A percentile compares a stretch with the other conserved stretches of the same genome.
Evolutionary conservation across 2,888 invertebrate genomes (phyloP).

Genomic region (Azorinus chamasolen): DNA sequence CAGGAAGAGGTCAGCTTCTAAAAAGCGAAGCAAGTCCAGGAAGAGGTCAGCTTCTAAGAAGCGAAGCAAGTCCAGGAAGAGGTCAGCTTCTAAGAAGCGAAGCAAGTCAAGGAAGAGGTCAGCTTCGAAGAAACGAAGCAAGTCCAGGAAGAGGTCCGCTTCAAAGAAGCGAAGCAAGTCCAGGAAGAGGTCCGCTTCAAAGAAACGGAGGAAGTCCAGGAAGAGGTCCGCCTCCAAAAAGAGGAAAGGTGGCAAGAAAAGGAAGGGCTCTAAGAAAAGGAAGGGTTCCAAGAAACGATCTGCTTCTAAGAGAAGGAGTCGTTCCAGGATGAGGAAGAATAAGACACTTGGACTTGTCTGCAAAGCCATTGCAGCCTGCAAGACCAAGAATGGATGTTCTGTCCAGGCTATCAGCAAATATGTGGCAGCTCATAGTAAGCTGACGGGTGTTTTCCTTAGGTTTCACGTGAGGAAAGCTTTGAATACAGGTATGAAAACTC

Average conservation of each 20-base stretch:
- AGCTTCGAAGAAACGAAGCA: conserved; percentile 46
- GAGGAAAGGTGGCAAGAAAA: conserved; percentile 27
- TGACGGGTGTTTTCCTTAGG: conserved; percentile 42
- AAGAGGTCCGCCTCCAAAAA: conserved; percentile 42
- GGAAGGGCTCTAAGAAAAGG: conserved; percentile 24
- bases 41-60: conserved; percentile 29
- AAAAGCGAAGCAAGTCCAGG: conserved; percentile 13
- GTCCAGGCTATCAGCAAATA: conserved; percentile 56
- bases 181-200: conserved; percentile 34
- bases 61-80: conserved; percentile 20
- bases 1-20: conserved; percentile 35
- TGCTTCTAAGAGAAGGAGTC: conserved; percentile 8
- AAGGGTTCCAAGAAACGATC: conserved; percentile 28
- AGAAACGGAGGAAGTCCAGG: conserved; percentile 45
- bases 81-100: conserved; percentile 29
- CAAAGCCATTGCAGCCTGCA: conserved; percentile 38
- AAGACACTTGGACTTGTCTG: conserved; percentile 18
- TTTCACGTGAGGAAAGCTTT: conserved; percentile 46
- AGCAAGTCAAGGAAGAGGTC: conserved; percentile 48
- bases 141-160: conserved; percentile 48
- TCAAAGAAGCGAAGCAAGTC: conserved; percentile 48
- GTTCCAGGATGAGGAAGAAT: conserved; percentile 9
- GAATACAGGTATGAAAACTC: conserved; percentile 30
- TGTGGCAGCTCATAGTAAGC: conserved; percentile 53
- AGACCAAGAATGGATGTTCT: conserved; percentile 45